phyloP scores from a whole-genome alignment of 2,797 vertebrate species.

The Helostoma temminkii region DNA sequence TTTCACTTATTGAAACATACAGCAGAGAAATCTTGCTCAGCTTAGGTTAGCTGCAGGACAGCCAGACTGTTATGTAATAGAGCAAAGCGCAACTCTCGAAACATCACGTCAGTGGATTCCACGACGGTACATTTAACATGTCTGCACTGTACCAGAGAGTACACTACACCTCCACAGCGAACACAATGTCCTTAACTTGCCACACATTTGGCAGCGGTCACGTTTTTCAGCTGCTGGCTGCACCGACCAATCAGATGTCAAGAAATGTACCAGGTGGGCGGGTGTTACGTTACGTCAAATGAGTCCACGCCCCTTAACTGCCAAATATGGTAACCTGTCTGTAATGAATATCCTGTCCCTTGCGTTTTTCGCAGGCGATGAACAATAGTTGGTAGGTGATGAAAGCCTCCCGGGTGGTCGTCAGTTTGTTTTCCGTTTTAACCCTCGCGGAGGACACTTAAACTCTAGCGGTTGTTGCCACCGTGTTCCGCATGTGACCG shows the following conservation, averaged over 20 bases:
- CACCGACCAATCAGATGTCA: slow-evolving; percentile 69
- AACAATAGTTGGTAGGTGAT: background rate
- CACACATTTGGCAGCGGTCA: slow-evolving; percentile 73
- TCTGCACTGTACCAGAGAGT: slow-evolving; percentile 13
- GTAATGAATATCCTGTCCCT: background rate
- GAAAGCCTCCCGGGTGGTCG: rapidly evolving
- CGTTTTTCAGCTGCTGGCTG: slow-evolving; percentile 74
- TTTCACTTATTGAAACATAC: slow-evolving; percentile 45
- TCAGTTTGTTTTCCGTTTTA: rapidly evolving
- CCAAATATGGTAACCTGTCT: slow-evolving; percentile 60
- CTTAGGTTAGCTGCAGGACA: slow-evolving; percentile 35
- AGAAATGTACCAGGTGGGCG: slow-evolving; percentile 35
- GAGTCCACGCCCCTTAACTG: slow-evolving; percentile 38
- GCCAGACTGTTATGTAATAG: slow-evolving; percentile 63
- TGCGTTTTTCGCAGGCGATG: background rate
- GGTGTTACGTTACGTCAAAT: background rate
- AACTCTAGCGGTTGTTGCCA: slow-evolving; percentile 2
- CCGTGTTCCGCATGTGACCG: slow-evolving; percentile 67
- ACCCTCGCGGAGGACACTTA: background rate
- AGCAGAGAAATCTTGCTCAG: background rate
- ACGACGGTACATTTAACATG: slow-evolving; percentile 32
- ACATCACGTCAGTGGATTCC: slow-evolving; percentile 54
- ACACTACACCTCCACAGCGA: slow-evolving; percentile 26
- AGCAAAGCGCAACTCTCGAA: slow-evolving; percentile 15
- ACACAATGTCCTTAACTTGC: slow-evolving; percentile 72